Evolutionary conservation across 92 coral and sea anemone species (phyloP), one percentile per base, ranked within the genome.

Genomic region (Heteractis magnifica): DNA sequence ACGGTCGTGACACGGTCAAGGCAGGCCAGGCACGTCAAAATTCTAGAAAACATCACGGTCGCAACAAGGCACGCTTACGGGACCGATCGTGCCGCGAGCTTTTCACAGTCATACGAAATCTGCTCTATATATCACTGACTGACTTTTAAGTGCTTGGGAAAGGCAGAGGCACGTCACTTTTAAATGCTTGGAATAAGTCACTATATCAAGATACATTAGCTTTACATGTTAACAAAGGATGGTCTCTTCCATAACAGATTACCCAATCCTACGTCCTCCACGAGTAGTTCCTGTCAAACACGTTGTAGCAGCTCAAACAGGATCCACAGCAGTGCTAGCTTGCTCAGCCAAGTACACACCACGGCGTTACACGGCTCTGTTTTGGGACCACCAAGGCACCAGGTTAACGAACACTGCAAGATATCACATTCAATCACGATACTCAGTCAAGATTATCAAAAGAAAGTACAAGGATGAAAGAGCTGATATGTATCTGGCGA

Each of bases 301-400:
- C 48, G 51, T 15, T 8, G 10, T 52, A 59, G 59, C 59, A 4
- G 83, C 59, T 7, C 6, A 16, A 49, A 15, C 58, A 12, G 83
- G 83, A 10, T 15, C 23, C 83, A 79, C 59, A 2, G 83, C 74
- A 10, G 20, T 79, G 8, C 72, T 79, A 2, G 52, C 16, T 11
- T 79, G 83, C 48, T 26, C 74, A 23, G 73, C 34, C 23, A 49
- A 59, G 15, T 19, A 79, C 74, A 79, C 74, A 10, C 83, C 83
- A 12, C 8, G 48, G 73, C 68, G 49, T 21, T 79, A 79, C 56
- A 59, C 83, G 16, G 83, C 83, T 9, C 19, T 59, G 14, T 79
- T 15, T 73, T 79, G 83, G 83, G 74, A 79, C 23, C 56, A 26
- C 74, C 18, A 79, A 4, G 74, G 56, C 4, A 79, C 52, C 23